These are phyloP conservation scores for Chelmon rostratus DNA, from an alignment of 2,797 vertebrate species.

Conservation along the genomic window DNA sequence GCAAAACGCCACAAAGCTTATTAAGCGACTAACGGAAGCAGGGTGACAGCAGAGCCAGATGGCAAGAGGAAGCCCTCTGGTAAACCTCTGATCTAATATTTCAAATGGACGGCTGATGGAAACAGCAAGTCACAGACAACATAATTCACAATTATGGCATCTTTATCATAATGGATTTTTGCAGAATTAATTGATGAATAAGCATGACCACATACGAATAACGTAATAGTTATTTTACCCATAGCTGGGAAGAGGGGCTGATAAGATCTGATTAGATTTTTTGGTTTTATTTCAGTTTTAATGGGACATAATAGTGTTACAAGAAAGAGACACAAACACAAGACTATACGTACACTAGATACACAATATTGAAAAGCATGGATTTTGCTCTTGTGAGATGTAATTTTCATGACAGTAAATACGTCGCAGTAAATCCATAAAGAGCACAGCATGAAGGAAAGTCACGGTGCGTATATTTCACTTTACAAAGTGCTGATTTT, in stretches of 20 bases:
- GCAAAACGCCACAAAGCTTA: background rate
- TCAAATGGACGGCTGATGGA: conserved; percentile 68
- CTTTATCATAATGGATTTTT: conserved; percentile 50
- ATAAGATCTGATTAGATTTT: conserved; percentile 5
- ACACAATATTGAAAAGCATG: background rate
- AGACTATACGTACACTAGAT: background rate
- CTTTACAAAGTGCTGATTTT: conserved; percentile 57
- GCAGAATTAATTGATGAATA: conserved; percentile 32
- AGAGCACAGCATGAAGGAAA: conserved; percentile 9
- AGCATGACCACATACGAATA: conserved; percentile 23
- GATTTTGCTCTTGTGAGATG: conserved; percentile 1
- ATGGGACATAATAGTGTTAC: conserved; percentile 7
- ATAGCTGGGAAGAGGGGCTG: background rate
- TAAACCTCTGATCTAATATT: conserved; percentile 74
- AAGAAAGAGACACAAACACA: conserved; percentile 3
- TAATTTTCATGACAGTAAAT: conserved; percentile 38
- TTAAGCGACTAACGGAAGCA: conserved; percentile 36
- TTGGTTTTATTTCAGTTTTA: conserved; percentile 19
- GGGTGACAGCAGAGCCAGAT: conserved; percentile 67
- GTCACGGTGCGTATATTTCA: conserved; percentile 38
- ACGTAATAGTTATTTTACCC: conserved; percentile 9
- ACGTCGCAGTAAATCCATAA: conserved; percentile 24
- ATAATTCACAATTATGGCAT: conserved; percentile 45
- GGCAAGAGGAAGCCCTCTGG: conserved; percentile 68
- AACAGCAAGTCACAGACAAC: conserved; percentile 44